These are phyloP conservation scores for Rattus rattus DNA, from an alignment of 2,113 vertebrate species.

Conservation along the genomic window DNA sequence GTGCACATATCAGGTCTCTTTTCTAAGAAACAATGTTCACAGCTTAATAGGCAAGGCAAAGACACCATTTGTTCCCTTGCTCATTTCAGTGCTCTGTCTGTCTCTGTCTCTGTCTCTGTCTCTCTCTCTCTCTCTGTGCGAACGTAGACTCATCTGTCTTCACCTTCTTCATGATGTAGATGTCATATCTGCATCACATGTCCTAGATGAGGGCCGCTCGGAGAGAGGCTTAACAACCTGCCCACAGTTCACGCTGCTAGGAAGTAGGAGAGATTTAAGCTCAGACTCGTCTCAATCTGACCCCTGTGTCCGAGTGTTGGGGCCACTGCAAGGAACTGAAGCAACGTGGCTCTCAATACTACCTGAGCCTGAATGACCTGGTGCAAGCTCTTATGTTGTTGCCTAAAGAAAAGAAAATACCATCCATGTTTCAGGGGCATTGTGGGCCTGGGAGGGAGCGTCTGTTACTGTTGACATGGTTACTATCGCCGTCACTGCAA, in stretches of 20 bases:
- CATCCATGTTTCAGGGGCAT: neutral
- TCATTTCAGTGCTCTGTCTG: neutral
- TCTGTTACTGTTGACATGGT: neutral
- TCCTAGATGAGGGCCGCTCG: neutral
- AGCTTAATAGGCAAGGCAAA: neutral
- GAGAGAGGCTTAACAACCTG: neutral
- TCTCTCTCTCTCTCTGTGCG: neutral
- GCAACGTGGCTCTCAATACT: neutral
- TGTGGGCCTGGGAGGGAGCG: neutral
- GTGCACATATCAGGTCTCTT: neutral
- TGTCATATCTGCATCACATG: neutral
- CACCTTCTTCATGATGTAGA: neutral
- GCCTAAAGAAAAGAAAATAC: neutral
- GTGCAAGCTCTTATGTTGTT: neutral
- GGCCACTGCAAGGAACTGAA: neutral
- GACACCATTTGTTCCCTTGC: neutral
- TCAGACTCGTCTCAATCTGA: neutral
- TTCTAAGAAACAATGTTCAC: constrained; percentile 5
- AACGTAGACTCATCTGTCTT: neutral
- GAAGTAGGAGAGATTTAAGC: neutral
- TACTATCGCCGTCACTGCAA: neutral
- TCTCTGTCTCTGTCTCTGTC: neutral
- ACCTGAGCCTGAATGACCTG: neutral
- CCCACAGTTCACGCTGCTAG: neutral
- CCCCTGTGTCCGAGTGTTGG: neutral